Percentiles rank a stretch among this genome's conserved stretches.
Evolutionary conservation across 2,888 invertebrate species (phyloP).

Genomic region (Loripinus fragilis): DNA sequence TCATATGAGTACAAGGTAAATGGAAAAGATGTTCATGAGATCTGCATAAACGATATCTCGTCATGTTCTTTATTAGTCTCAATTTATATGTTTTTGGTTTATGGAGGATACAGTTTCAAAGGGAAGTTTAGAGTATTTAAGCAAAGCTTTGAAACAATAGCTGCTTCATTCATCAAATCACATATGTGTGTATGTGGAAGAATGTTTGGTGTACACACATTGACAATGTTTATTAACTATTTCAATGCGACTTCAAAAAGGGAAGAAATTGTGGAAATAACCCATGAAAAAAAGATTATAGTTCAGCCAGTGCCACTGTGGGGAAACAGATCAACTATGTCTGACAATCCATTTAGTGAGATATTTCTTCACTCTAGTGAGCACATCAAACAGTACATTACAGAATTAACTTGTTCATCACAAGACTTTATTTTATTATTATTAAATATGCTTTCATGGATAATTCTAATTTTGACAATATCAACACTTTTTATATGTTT

Average conservation of each 20-base stretch:
- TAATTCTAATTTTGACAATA: neutral
- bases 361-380: neutral
- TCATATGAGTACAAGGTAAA: conserved; percentile 1
- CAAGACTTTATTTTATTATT: neutral
- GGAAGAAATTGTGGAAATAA: conserved; percentile 12
- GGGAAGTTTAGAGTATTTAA: neutral
- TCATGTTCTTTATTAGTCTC: neutral
- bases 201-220: conserved; percentile 1
- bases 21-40: neutral
- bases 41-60: neutral
- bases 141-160: neutral
- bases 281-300: neutral
- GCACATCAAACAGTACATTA: neutral
- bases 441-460: neutral
- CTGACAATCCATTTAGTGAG: neutral
- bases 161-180: neutral
- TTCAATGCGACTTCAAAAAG: neutral
- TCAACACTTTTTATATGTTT: neutral
- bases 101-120: neutral
- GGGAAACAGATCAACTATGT: neutral
- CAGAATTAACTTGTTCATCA: neutral
- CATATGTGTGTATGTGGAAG: conserved; percentile 2
- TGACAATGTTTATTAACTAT: conserved; percentile 4
- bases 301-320: neutral
- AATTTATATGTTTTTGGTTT: neutral